These are phyloP conservation scores for Ispidina lecontei DNA, from an alignment of 2,797 vertebrate genomes.

Conservation along the genomic window DNA sequence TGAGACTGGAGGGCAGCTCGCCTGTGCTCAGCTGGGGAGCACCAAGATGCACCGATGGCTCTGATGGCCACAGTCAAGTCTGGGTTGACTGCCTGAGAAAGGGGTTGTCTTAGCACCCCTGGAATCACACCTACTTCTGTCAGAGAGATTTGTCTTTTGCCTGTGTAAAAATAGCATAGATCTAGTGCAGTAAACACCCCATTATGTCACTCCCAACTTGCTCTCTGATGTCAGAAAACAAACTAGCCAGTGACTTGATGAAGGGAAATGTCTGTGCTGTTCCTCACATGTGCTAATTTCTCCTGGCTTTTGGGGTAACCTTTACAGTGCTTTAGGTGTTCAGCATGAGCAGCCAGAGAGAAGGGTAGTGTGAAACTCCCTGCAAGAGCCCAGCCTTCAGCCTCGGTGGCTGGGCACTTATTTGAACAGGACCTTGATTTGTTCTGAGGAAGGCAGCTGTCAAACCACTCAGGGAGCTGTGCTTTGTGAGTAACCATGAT, in stretches of 20 bases:
- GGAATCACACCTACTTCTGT: neutral
- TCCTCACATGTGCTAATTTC: neutral
- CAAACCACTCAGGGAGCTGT: neutral
- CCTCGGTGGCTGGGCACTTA: neutral
- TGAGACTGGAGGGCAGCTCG: neutral
- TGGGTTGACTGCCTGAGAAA: neutral
- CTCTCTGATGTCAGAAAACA: neutral
- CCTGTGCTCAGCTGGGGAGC: neutral
- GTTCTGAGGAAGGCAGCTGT: neutral
- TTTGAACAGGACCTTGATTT: constrained; percentile 1
- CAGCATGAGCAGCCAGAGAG: neutral
- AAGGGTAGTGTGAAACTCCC: neutral
- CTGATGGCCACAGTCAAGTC: neutral
- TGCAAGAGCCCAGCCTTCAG: neutral
- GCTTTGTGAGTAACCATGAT: constrained; percentile 10
- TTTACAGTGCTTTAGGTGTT: neutral
- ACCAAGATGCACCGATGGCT: accelerated
- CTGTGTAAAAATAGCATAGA: neutral
- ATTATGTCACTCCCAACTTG: neutral
- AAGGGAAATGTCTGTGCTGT: neutral
- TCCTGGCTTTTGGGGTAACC: neutral
- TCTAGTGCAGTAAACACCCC: neutral
- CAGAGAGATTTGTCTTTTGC: neutral
- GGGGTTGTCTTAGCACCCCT: neutral
- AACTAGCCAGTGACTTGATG: neutral